These are phyloP conservation scores for Xestia c-nigrum DNA, from an alignment of 2,888 invertebrate species.

Conservation along the genomic window DNA sequence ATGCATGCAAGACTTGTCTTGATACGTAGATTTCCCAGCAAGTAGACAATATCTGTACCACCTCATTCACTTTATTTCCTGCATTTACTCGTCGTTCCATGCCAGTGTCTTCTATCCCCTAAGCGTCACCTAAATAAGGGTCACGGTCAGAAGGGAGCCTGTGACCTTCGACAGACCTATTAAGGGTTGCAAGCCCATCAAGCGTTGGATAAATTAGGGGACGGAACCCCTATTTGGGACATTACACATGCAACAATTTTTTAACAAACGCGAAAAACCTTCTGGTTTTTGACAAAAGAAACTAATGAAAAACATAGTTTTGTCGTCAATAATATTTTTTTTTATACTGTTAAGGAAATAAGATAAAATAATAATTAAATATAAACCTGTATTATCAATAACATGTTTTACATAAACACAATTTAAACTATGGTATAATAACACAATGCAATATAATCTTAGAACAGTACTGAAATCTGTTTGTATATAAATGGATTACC, in stretches of 20 bases:
- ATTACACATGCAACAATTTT: conserved; percentile 27
- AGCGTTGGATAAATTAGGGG: conserved; percentile 19
- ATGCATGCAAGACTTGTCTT: conserved; percentile 10
- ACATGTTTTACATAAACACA: no score
- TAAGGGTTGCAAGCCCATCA: conserved; percentile 36
- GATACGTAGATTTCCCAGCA: conserved; percentile 18
- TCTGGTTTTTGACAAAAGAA: neutral
- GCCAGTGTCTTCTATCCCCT: neutral
- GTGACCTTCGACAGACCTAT: conserved; percentile 31
- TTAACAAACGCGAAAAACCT: neutral
- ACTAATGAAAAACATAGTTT: neutral
- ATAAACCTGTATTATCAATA: no score
- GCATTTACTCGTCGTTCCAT: conserved; percentile 25
- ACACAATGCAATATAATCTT: no score
- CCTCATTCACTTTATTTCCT: conserved; percentile 38
- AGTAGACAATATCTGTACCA: conserved; percentile 30
- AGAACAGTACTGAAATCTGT: no score
- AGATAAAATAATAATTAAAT: no score
- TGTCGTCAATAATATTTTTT: neutral
- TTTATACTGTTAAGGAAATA: neutral
- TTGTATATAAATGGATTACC: no score
- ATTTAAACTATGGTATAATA: no score
- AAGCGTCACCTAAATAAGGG: conserved; percentile 22
- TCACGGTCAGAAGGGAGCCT: conserved; percentile 42
- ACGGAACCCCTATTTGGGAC: conserved; percentile 8